phyloP scores from a whole-genome alignment of 2,797 vertebrate genomes.

The Coccyzus lansbergi region DNA sequence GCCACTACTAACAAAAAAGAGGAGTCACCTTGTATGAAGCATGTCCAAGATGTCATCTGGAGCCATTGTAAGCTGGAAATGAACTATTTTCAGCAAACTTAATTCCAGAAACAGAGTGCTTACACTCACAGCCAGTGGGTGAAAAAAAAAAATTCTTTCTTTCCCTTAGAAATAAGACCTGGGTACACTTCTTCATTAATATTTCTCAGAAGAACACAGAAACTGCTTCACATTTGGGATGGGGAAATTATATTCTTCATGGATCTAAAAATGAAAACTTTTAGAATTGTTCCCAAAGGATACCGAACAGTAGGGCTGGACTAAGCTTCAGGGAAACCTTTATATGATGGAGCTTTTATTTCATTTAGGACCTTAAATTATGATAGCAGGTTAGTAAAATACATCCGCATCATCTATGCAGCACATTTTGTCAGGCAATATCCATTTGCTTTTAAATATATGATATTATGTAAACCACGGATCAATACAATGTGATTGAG shows the following conservation, averaged over 20 bases:
- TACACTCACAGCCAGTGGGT: neutral
- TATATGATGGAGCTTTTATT: neutral
- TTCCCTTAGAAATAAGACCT: neutral
- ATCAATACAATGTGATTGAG: neutral
- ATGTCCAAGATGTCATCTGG: neutral
- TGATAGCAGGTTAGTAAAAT: neutral
- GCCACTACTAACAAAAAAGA: neutral
- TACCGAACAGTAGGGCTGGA: neutral
- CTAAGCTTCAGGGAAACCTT: neutral
- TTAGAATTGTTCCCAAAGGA: neutral
- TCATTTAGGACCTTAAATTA: neutral
- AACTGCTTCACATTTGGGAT: neutral
- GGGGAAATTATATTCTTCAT: neutral
- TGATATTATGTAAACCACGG: neutral
- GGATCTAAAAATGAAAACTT: neutral
- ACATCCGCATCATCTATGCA: neutral
- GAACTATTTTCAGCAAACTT: neutral
- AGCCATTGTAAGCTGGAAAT: neutral
- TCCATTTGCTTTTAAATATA: neutral
- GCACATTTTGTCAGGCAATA: neutral
- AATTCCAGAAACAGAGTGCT: neutral
- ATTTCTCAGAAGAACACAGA: neutral
- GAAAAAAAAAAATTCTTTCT: neutral
- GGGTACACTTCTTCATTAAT: neutral
- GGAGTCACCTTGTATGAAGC: neutral